phyloP scores from a whole-genome alignment of 1,140 invertebrate genomes.

The Drosophila malerkotliana region DNA sequence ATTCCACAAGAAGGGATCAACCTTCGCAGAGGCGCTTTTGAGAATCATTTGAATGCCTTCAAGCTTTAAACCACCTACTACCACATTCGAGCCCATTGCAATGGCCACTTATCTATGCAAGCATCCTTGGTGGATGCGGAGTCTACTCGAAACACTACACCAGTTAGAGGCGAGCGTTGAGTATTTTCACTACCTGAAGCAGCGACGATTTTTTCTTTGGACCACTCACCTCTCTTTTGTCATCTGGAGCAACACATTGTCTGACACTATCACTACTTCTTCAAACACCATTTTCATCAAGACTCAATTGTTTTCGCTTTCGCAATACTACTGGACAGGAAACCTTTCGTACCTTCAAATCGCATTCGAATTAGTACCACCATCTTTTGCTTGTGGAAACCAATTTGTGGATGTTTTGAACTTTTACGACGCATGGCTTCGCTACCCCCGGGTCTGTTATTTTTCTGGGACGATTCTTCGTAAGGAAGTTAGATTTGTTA shows the following conservation, averaged over 20 bases:
- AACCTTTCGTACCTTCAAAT: not conserved
- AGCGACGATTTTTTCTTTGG: conserved; percentile 5
- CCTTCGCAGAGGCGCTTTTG: not conserved
- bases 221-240: conserved; percentile 3
- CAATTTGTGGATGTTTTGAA: not conserved
- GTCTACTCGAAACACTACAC: conserved; percentile 4
- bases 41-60: conserved; percentile 13
- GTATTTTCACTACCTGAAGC: conserved; percentile 19
- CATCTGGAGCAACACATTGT: conserved; percentile 23
- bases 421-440: conserved; percentile 6
- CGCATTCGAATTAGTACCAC: conserved; percentile 3
- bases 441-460: conserved; percentile 13
- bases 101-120: not conserved
- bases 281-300: conserved; percentile 37
- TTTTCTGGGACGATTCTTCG: conserved; percentile 33
- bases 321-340: conserved; percentile 13
- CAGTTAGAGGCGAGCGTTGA: conserved; percentile 20
- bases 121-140: conserved; percentile 13
- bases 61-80: conserved; percentile 10
- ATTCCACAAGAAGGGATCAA: conserved; percentile 6
- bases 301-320: conserved; percentile 9
- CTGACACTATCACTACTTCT: conserved; percentile 30
- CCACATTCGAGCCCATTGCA: conserved; percentile 5
- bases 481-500: conserved; percentile 53
- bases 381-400: not conserved